Evolutionary conservation across 2,113 vertebrate genomes (phyloP).

Genomic region (Uropsilus gracilis): DNA sequence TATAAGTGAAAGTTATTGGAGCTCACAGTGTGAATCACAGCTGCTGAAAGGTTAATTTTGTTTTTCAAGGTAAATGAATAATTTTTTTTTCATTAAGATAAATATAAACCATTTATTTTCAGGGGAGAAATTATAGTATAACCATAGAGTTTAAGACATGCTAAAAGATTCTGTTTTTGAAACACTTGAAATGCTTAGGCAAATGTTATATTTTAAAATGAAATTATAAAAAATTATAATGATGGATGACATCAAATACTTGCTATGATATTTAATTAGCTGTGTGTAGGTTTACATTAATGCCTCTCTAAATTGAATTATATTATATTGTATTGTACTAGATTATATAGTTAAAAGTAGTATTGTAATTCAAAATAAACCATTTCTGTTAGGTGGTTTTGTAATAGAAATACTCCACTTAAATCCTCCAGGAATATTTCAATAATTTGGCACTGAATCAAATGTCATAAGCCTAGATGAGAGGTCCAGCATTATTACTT

Average conservation of each 20-base stretch:
- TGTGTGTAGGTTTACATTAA: neutral
- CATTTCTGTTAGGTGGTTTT: neutral
- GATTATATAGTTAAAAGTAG: no score
- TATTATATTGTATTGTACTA: no score
- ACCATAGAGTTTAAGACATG: neutral
- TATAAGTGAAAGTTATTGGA: neutral
- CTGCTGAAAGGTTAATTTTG: constrained; percentile 7
- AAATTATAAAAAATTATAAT: constrained; percentile 27
- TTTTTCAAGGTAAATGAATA: neutral
- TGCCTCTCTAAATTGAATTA: neutral
- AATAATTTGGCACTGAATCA: neutral
- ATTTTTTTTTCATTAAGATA: neutral
- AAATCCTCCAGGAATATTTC: neutral
- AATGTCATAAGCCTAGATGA: neutral
- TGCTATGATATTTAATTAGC: constrained; percentile 19
- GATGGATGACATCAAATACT: neutral
- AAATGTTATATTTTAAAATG: neutral
- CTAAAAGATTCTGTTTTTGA: neutral
- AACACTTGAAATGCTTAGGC: neutral
- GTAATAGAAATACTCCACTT: neutral
- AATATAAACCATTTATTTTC: neutral
- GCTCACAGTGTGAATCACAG: neutral
- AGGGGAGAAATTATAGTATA: neutral
- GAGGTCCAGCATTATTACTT: neutral
- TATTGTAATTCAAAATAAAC: neutral